These are phyloP conservation scores for Melanotaenia trifasciata DNA, from an alignment of 2,797 vertebrate species.

Conservation along the genomic window DNA sequence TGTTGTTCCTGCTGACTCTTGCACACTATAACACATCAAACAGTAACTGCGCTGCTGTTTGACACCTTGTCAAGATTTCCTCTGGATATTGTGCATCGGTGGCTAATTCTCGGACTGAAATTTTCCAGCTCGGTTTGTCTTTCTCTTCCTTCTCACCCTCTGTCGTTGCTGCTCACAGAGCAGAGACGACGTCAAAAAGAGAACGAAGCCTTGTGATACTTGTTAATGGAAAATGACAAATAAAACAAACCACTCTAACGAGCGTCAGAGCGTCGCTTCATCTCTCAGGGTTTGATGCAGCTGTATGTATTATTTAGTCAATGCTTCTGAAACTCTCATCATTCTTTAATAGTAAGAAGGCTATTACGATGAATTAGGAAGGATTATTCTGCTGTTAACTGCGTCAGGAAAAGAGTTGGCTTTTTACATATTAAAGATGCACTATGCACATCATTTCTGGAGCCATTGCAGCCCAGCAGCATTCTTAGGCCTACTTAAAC, in stretches of 20 bases:
- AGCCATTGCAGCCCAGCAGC: no score
- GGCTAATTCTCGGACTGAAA: slow-evolving; percentile 23
- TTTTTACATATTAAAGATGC: neutral
- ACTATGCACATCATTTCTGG: no score
- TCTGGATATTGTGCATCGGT: slow-evolving; percentile 30
- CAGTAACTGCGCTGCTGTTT: slow-evolving; percentile 42
- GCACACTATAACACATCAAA: slow-evolving; percentile 45
- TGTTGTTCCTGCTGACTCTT: slow-evolving; percentile 71
- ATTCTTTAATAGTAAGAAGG: neutral
- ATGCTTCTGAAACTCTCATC: neutral
- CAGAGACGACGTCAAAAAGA: neutral
- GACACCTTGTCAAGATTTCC: slow-evolving; percentile 61
- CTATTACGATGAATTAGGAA: neutral
- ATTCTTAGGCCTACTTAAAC: no score
- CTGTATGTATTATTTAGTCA: neutral
- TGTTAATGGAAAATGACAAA: neutral
- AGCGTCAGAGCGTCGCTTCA: neutral
- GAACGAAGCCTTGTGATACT: neutral
- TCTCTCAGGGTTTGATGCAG: neutral
- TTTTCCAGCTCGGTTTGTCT: slow-evolving; percentile 25
- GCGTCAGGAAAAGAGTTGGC: no score
- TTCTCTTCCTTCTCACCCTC: neutral
- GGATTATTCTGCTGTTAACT: neutral
- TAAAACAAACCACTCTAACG: slow-evolving; percentile 6
- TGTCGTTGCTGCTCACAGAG: neutral